These are phyloP conservation scores for Cecropterus lyciades DNA, from an alignment of 1,140 invertebrate species.

Conservation along the genomic window DNA sequence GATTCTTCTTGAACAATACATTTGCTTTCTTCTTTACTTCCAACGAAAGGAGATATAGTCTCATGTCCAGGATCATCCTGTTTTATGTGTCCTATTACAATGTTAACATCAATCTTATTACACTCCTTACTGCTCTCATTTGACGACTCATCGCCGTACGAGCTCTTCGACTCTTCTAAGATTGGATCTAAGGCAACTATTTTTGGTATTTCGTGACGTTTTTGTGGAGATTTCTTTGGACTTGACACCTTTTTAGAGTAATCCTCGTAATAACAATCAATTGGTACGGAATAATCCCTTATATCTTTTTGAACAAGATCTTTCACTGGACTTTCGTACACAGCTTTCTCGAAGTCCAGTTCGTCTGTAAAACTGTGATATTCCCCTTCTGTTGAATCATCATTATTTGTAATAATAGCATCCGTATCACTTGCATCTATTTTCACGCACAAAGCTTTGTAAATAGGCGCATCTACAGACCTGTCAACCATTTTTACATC, in stretches of 20 bases:
- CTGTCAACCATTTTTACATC: slow-evolving; percentile 18
- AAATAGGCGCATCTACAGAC: slow-evolving; percentile 28
- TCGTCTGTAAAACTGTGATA: slow-evolving; percentile 78
- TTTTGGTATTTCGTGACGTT: slow-evolving; percentile 45
- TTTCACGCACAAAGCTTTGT: slow-evolving; percentile 41
- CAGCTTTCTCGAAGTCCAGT: slow-evolving; percentile 64
- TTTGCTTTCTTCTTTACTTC: too few species aligned
- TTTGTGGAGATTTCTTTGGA: slow-evolving; percentile 57
- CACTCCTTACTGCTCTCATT: slow-evolving; percentile 41
- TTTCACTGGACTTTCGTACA: slow-evolving; percentile 77
- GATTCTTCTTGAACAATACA: too few species aligned
- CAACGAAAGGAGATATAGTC: too few species aligned
- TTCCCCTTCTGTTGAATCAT: slow-evolving; percentile 62
- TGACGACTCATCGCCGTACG: slow-evolving; percentile 61
- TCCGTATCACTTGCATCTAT: slow-evolving; percentile 29
- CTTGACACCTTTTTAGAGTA: slow-evolving; percentile 54
- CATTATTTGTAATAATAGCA: slow-evolving; percentile 40
- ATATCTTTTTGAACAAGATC: slow-evolving; percentile 79
- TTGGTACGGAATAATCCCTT: slow-evolving; percentile 77
- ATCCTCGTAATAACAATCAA: slow-evolving; percentile 73
- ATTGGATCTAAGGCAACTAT: slow-evolving; percentile 64
- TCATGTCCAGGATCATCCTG: not conserved
- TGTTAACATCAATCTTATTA: not conserved
- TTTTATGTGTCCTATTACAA: slow-evolving; percentile 6
- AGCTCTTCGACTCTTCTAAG: slow-evolving; percentile 75